Percentiles rank a stretch among this genome's conserved stretches.
Evolutionary conservation across 2,888 invertebrate species (phyloP).

Genomic region (Pardosa pseudoannulata): DNA sequence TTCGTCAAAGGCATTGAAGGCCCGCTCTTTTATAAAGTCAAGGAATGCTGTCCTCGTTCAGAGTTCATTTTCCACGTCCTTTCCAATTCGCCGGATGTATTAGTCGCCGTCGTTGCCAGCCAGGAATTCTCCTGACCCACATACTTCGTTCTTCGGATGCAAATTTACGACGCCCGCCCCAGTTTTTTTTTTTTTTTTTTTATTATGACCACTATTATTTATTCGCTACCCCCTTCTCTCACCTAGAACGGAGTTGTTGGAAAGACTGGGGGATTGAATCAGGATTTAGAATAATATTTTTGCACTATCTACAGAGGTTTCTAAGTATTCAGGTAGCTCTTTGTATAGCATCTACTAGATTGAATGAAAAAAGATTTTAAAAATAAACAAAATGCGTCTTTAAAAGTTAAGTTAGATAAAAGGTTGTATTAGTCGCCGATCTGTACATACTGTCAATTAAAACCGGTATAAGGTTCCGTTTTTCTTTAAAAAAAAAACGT

Average conservation of each 20-base stretch:
- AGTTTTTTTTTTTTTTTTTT: conserved; percentile 38
- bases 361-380: no score
- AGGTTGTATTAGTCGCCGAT: no score
- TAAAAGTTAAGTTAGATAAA: no score
- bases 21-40: conserved; percentile 71
- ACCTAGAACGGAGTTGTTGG: not conserved
- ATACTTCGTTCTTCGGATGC: conserved; percentile 64
- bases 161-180: conserved; percentile 57
- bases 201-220: conserved; percentile 54
- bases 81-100: conserved; percentile 57
- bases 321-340: not conserved
- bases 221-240: conserved; percentile 1
- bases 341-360: no score
- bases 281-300: conserved; percentile 9
- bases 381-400: no score
- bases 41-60: conserved; percentile 64
- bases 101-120: conserved; percentile 30
- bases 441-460: no score
- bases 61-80: conserved; percentile 56
- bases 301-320: not conserved
- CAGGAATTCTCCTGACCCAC: conserved; percentile 65
- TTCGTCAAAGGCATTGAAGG: conserved; percentile 69
- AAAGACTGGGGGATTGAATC: not conserved
- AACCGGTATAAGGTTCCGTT: no score
- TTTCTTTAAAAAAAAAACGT: no score